These are phyloP conservation scores for Opisthograptis luteolata DNA, from an alignment of 2,888 invertebrate species.

Conservation along the genomic window DNA sequence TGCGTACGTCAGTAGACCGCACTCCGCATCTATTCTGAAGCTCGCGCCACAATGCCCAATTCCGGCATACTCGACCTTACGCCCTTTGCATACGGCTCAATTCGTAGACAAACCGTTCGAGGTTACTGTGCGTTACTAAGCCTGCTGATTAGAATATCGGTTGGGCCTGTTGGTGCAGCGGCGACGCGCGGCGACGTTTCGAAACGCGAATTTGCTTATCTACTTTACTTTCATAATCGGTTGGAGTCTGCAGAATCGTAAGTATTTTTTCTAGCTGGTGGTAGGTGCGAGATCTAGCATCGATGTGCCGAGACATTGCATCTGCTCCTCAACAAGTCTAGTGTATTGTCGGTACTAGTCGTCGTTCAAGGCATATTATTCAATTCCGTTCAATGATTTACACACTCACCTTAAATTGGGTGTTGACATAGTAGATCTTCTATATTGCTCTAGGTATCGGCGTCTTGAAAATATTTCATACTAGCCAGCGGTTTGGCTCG, in stretches of 20 bases:
- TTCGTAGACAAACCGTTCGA: slow-evolving; percentile 20
- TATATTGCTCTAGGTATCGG: too few relatives aligned
- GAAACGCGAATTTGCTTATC: slow-evolving; percentile 41
- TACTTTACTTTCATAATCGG: slow-evolving; percentile 46
- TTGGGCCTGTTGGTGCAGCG: slow-evolving; percentile 46
- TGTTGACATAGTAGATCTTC: slow-evolving; percentile 24
- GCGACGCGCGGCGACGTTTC: too few relatives aligned
- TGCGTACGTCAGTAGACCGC: slow-evolving; percentile 46
- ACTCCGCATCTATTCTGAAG: slow-evolving; percentile 33
- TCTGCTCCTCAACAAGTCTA: slow-evolving; percentile 28
- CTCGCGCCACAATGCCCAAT: slow-evolving; percentile 26
- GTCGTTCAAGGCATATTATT: slow-evolving; percentile 34
- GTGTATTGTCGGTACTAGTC: slow-evolving; percentile 33
- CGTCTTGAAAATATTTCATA: too few relatives aligned
- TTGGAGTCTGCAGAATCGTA: slow-evolving; percentile 35
- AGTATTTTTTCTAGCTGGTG: slow-evolving; percentile 28
- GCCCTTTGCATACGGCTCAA: slow-evolving; percentile 32
- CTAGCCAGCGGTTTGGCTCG: too few relatives aligned
- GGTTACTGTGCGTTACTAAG: slow-evolving; percentile 31
- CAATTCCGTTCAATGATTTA: slow-evolving; percentile 33
- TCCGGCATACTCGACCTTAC: slow-evolving; percentile 46
- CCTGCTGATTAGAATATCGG: slow-evolving; percentile 45
- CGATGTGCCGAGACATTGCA: background rate
- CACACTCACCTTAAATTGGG: slow-evolving; percentile 30
- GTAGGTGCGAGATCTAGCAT: slow-evolving; percentile 13